These are phyloP conservation scores for Venusia cambrica DNA, from an alignment of 2,888 invertebrate genomes.

Conservation along the genomic window DNA sequence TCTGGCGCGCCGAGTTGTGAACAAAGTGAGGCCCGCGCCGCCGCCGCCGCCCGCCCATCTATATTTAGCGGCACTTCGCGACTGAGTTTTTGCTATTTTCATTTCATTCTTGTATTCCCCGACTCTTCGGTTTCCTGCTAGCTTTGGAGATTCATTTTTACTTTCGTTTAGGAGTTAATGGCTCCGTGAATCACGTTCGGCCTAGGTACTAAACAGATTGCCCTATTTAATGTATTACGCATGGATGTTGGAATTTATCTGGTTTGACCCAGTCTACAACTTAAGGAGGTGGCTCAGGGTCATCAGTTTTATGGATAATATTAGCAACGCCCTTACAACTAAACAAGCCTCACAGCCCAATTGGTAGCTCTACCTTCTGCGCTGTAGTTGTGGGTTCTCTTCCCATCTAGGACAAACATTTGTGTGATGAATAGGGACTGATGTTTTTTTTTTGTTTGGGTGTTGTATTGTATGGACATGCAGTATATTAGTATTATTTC, in stretches of 20 bases:
- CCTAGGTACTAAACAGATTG: slow-evolving; percentile 1
- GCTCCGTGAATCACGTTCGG: slow-evolving; percentile 3
- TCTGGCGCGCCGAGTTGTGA: slow-evolving; percentile 31
- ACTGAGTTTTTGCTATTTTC: slow-evolving; percentile 77
- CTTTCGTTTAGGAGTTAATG: slow-evolving; percentile 10
- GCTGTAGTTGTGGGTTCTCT: too few species aligned
- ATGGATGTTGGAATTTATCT: background rate
- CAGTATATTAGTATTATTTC: too few species aligned
- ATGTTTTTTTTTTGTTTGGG: too few species aligned
- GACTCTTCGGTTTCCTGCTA: slow-evolving; percentile 57
- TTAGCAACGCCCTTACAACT: too few species aligned
- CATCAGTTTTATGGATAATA: too few species aligned
- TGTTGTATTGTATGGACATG: too few species aligned
- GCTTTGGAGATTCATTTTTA: slow-evolving; percentile 23
- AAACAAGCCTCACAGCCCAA: too few species aligned
- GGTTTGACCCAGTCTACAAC: background rate
- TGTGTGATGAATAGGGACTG: too few species aligned
- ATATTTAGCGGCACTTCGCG: slow-evolving; percentile 78
- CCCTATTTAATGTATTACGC: slow-evolving; percentile 14
- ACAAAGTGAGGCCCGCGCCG: slow-evolving; percentile 60
- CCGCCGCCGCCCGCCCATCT: slow-evolving; percentile 59
- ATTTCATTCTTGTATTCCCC: slow-evolving; percentile 66
- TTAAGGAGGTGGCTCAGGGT: background rate
- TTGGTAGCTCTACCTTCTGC: too few species aligned
- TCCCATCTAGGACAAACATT: too few species aligned